Base-by-base conservation (phyloP, 2,888 invertebrate species). In the Oscheius sp. region DNA sequence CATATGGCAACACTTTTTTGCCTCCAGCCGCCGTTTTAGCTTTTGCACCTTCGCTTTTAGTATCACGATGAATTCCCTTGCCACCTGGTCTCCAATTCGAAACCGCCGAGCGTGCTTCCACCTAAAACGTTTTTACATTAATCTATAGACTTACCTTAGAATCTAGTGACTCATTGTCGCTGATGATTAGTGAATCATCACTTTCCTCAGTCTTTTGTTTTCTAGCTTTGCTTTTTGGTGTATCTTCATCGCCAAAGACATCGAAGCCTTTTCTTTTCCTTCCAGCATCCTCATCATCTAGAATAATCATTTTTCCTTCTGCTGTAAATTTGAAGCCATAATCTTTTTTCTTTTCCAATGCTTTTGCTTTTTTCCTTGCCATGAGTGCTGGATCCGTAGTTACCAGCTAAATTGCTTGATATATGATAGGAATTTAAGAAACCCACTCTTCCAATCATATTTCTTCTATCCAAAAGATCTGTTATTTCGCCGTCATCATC, bases 251-350 rank as follows among this genome's bases (percentile, higher is more conserved):
- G 39, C 75, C 79, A 61, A 75, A 50, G 25, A 71, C 78, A 33
- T 71, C 72, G 10, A 69, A 63, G 55, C 71, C 72, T 10, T 65
- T 63, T 20, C 78, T 63, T 68, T 78, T 78, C 17, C 58, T 69
- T 34, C 58, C 48, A 17, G 69, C n/a, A n/a, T n/a, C 69, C 6
- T 74, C 74, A 17, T 68, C 72, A 29, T 61, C 61, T 20, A 75
- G 64, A 68, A 83, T 78, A 42, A 83, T 53, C 45, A 83, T 70
- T 53, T 78, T 77, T 67, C 83, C 83, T 25, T 79, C 79, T 45
- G 75, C 73, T 3, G 79, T 74, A 53, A 82, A 74, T 34, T 72
- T 71, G 78, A 83, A 82, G 50, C 78, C 80, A 17, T 72, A 69
- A 42, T 79, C 75, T 15, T 65, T 52, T 64, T 81, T 76, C 57